Evolutionary conservation across 2,888 invertebrate species (phyloP), one percentile per base, ranked within the genome.

Genomic region (Leucoptera coffeella): DNA sequence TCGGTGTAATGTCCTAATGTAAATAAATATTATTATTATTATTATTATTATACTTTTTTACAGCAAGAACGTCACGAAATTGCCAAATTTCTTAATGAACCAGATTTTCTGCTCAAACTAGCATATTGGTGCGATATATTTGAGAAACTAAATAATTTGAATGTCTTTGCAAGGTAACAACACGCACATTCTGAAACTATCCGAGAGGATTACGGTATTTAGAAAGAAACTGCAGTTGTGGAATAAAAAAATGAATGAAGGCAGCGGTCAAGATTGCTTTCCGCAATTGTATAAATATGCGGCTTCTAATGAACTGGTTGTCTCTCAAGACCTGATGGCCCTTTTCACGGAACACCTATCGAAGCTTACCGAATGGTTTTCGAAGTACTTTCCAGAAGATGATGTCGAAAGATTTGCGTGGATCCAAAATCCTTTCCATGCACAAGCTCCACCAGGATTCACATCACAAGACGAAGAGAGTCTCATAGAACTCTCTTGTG

Each of bases 401-500:
- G 29, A 34, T 36, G 26, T 31, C 30, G 29, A 34, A 31, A 32
- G 32, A 32, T 33, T 34, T 25, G 35, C 31, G 23, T 32, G 32
- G 31, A 29, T 31, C 24, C 31, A 28, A 28, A 32, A 29, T 15
- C 29, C 32, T 32, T 32, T 30, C n/a, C 30, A 29, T 29, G 26
- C 26, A 15, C 23, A 20, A 26, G 8, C 27, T 31, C 22, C 30
- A 36, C 32, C 33, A 22, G 30, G 33, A 33, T 33, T 35, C 32
- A 32, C 29, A 13, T 34, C 31, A 36, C 32, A 11, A 22, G 37
- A 37, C 30, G 35, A 37, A 34, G 33, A 37, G 33, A 29, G 32
- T 33, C 25, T 35, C 26, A 39, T 36, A 26, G 35, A 37, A 32
- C 27, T 39, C 26, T 35, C 35, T 29, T 34, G 36, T 32, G 36